A percentile compares a stretch with the other conserved stretches of the same genome.
These are phyloP conservation scores for Hycleus cichorii DNA, from an alignment of 1,140 invertebrate species.

Conservation along the genomic window DNA sequence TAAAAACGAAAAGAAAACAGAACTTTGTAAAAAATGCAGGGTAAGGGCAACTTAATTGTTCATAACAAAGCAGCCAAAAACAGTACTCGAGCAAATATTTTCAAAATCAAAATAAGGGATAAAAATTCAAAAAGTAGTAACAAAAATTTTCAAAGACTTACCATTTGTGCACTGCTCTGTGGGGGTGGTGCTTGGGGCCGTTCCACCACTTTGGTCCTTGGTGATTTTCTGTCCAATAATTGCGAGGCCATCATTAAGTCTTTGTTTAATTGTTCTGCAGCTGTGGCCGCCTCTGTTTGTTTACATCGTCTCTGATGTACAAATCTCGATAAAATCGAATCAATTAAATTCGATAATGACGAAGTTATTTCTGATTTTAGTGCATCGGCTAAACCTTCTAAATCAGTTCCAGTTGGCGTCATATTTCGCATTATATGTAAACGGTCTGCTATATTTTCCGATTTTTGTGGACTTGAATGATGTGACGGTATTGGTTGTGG, in stretches of 20 bases:
- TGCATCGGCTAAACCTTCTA: constrained; percentile 80
- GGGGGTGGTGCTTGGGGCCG: constrained; percentile 48
- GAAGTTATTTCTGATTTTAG: constrained; percentile 84
- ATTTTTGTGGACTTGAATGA: constrained; percentile 35
- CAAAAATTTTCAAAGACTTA: constrained; percentile 1
- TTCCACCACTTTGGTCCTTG: constrained; percentile 69
- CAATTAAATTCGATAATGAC: constrained; percentile 76
- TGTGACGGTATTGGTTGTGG: constrained; percentile 43
- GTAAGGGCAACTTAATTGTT: too few species aligned
- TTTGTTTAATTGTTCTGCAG: constrained; percentile 74
- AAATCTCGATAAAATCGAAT: constrained; percentile 78
- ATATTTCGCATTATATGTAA: constrained; percentile 57
- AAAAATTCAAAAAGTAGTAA: too few species aligned
- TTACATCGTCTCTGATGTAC: constrained; percentile 73
- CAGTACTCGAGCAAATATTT: too few species aligned
- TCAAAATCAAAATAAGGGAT: too few species aligned
- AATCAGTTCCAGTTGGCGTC: constrained; percentile 58
- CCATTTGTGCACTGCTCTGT: constrained; percentile 36
- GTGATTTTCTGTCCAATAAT: constrained; percentile 74
- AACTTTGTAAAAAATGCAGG: too few species aligned
- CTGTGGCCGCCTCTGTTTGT: constrained; percentile 65
- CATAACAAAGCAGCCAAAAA: too few species aligned
- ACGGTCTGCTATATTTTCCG: constrained; percentile 49
- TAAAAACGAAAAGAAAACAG: too few species aligned
- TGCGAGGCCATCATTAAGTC: constrained; percentile 69